Percentiles rank a stretch among this genome's conserved stretches.
These are phyloP conservation scores for Mormoops blainvillei DNA, from an alignment of 2,113 vertebrate species.

Conservation along the genomic window DNA sequence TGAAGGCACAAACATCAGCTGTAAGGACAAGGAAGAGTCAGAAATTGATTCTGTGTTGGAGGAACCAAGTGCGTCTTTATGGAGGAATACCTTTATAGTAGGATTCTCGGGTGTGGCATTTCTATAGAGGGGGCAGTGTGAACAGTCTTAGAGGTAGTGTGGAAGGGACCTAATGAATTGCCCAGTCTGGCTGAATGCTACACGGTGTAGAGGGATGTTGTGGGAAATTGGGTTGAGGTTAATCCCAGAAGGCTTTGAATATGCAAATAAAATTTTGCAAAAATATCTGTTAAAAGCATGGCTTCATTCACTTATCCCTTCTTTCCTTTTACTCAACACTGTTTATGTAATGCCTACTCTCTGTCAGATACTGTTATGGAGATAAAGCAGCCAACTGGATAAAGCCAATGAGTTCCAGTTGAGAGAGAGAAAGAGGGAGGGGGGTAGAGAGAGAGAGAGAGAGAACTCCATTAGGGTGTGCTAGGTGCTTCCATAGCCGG, in stretches of 20 bases:
- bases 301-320: background rate
- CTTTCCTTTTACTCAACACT: background rate
- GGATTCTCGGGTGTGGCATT: background rate
- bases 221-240: background rate
- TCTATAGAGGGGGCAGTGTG: background rate
- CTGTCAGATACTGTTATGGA: background rate
- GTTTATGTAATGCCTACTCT: background rate
- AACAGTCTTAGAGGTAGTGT: background rate
- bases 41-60: background rate
- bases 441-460: background rate
- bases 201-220: background rate
- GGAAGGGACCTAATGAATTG: background rate
- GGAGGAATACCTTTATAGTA: background rate
- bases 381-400: background rate
- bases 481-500: background rate
- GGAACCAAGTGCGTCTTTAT: background rate
- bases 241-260: background rate
- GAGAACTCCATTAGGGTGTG: background rate
- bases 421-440: background rate
- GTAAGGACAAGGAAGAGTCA: background rate
- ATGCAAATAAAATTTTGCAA: background rate
- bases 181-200: background rate
- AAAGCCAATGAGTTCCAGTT: background rate
- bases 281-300: background rate
- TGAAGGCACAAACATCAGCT: background rate